phyloP scores from a whole-genome alignment of 53 echinoderm and acorn worm genomes.

The Crossaster papposus region DNA sequence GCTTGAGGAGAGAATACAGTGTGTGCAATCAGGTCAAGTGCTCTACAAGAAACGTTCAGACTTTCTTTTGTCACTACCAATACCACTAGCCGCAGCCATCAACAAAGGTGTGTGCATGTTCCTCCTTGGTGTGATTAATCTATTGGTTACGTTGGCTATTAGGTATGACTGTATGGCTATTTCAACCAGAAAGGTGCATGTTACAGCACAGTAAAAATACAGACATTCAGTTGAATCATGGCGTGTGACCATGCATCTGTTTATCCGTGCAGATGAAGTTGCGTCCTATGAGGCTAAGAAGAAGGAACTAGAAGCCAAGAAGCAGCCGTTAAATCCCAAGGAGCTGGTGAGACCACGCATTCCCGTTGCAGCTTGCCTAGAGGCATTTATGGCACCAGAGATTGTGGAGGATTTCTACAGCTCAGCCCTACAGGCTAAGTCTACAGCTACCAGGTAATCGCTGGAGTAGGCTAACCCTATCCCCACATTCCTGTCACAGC shows the following conservation, averaged over 20 bases:
- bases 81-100: constrained; percentile 79
- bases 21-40: constrained; percentile 79
- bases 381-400: constrained; percentile 72
- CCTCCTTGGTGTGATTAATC: not conserved
- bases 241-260: not conserved
- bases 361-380: constrained; percentile 76
- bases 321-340: constrained; percentile 70
- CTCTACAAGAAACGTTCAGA: constrained; percentile 84
- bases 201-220: too few species aligned
- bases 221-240: too few species aligned
- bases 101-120: constrained; percentile 72
- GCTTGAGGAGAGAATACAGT: constrained; percentile 90
- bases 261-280: constrained; percentile 67
- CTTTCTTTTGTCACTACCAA: constrained; percentile 80
- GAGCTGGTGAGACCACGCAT: constrained; percentile 79
- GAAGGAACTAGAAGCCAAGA: constrained; percentile 77
- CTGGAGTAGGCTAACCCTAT: too few species aligned
- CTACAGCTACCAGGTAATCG: constrained; percentile 72
- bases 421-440: constrained; percentile 76
- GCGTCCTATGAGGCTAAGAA: constrained; percentile 80
- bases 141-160: too few species aligned
- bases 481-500: too few species aligned
- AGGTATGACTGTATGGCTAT: too few species aligned
- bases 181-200: too few species aligned
- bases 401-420: constrained; percentile 92